These are phyloP conservation scores for Galeopsomyia nigrocyanea DNA, from an alignment of 2,888 invertebrate species.

Conservation along the genomic window DNA sequence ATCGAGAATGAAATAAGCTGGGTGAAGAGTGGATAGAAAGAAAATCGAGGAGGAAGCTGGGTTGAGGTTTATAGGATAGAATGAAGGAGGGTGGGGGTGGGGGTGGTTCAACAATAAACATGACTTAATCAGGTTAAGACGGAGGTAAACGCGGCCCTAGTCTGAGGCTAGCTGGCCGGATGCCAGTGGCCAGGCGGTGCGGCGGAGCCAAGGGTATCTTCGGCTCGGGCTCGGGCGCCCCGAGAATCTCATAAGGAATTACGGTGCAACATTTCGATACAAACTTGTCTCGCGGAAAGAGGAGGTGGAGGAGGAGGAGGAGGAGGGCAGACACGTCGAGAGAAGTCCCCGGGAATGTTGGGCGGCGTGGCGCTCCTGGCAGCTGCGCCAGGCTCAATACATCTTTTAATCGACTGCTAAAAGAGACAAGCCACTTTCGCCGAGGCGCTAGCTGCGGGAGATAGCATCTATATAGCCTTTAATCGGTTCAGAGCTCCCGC, in stretches of 20 bases:
- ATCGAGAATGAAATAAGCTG: background rate
- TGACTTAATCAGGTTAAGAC: conserved; percentile 61
- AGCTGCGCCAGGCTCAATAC: conserved; percentile 15
- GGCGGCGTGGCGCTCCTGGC: background rate
- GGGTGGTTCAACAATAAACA: conserved; percentile 54
- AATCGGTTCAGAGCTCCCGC: too few relatives aligned
- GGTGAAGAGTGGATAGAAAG: conserved; percentile 20
- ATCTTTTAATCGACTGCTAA: conserved; percentile 36
- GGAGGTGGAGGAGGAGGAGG: background rate
- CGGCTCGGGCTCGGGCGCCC: background rate
- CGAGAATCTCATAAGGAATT: conserved; percentile 41
- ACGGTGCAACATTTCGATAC: conserved; percentile 34
- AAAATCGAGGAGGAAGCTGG: too few relatives aligned
- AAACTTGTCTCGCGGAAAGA: conserved; percentile 17
- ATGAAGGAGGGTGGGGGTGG: too few relatives aligned
- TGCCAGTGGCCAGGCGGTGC: conserved; percentile 24
- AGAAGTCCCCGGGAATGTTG: conserved; percentile 3
- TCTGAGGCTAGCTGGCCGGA: conserved; percentile 38
- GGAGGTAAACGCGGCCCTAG: conserved; percentile 30
- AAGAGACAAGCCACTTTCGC: conserved; percentile 3
- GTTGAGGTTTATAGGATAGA: too few relatives aligned
- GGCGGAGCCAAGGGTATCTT: conserved; percentile 17
- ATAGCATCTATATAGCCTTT: too few relatives aligned
- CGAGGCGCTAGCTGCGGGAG: too few relatives aligned
- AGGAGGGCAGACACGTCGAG: background rate